Evolutionary conservation across 1,140 invertebrate genomes (phyloP).

Genomic region (Platorchestia sp.): DNA sequence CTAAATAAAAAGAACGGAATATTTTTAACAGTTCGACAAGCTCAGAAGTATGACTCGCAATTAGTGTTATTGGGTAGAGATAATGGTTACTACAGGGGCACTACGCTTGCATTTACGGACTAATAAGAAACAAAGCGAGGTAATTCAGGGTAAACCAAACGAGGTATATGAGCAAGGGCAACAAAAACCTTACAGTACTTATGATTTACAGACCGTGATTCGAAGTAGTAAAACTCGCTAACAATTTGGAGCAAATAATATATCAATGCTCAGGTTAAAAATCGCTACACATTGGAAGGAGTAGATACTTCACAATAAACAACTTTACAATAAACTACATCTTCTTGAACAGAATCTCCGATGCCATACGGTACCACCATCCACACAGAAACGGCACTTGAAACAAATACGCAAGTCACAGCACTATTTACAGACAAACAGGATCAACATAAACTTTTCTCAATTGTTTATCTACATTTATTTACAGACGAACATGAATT

Average conservation of each 20-base stretch:
- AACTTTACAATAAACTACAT: background rate
- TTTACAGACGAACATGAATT: background rate
- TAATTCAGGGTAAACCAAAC: background rate
- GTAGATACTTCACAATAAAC: background rate
- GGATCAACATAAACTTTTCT: constrained; percentile 21
- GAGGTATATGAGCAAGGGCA: background rate
- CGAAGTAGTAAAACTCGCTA: background rate
- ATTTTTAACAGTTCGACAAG: background rate
- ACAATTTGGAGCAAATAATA: background rate
- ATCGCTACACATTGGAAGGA: background rate
- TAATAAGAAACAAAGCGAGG: background rate
- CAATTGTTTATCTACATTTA: constrained; percentile 16
- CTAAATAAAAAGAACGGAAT: background rate
- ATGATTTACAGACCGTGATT: background rate
- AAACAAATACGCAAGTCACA: constrained; percentile 5
- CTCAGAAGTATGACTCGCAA: background rate
- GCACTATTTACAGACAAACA: background rate
- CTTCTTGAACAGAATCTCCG: background rate
- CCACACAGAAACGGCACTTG: background rate
- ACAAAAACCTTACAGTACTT: background rate
- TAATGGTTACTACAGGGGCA: background rate
- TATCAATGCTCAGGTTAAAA: background rate
- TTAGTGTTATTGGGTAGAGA: background rate
- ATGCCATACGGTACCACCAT: background rate
- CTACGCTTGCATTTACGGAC: background rate